Evolutionary conservation across 2,113 vertebrate genomes (phyloP).

Genomic region (Pelobates fuscus): DNA sequence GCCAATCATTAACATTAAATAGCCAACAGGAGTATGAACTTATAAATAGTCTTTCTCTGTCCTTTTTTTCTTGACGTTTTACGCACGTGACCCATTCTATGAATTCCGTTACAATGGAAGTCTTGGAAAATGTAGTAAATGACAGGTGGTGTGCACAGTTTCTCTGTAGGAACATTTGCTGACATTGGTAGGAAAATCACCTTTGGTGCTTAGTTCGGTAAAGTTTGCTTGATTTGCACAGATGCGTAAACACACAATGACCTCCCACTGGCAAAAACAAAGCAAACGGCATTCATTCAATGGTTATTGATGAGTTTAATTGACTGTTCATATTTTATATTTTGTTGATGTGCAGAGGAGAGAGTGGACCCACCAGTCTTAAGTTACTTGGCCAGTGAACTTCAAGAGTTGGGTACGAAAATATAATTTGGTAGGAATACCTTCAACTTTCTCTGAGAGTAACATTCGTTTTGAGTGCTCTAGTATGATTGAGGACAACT

Average conservation of each 20-base stretch:
- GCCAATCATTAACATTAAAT: slow-evolving; percentile 22
- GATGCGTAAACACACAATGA: neutral
- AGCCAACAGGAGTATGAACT: slow-evolving; percentile 12
- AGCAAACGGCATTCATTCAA: neutral
- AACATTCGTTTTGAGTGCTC: slow-evolving; percentile 1
- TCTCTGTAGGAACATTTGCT: slow-evolving; percentile 2
- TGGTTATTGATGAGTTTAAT: slow-evolving; percentile 4
- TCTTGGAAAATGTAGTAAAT: slow-evolving; percentile 20
- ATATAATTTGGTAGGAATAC: neutral
- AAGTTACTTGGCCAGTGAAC: neutral
- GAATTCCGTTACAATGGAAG: neutral
- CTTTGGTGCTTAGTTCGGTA: no score
- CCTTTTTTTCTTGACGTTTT: neutral
- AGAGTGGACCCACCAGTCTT: neutral
- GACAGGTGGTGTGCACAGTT: neutral
- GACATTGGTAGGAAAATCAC: neutral
- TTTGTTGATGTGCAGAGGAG: neutral
- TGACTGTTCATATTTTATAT: neutral
- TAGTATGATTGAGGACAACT: neutral
- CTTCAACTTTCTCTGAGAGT: neutral
- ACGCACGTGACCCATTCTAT: neutral
- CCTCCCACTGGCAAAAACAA: neutral
- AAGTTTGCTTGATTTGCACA: slow-evolving; percentile 6
- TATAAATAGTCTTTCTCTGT: neutral
- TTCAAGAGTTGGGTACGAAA: slow-evolving; percentile 4